Base-by-base conservation (phyloP, 1,140 invertebrate genomes). In the Gonioctena quinquepunctata region DNA sequence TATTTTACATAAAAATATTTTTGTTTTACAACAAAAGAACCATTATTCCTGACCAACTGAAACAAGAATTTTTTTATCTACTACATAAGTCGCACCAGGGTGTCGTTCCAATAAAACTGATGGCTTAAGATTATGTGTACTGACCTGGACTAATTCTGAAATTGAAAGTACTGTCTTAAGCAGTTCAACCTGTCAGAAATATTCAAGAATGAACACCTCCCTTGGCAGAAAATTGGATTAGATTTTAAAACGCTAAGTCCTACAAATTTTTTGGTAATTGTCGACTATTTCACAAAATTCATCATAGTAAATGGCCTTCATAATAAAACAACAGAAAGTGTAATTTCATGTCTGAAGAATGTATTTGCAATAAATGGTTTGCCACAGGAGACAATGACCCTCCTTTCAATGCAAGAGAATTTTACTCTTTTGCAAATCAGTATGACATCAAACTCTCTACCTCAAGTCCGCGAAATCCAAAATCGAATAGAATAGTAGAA, bases 361-460 rank as follows among this genome's bases (percentile, higher is more conserved):
- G n/a, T n/a, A n/a, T n/a, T n/a, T n/a, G n/a, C n/a, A n/a, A n/a
- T n/a, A n/a, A n/a, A n/a, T n/a, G n/a, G n/a, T n/a, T n/a, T n/a
- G n/a, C n/a, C n/a, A n/a, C n/a, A n/a, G n/a, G 80, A 0, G 86
- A 88, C 73, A 82, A 84, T 74, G 83, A 80, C 25, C 80, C 83
- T 4, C 79, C 84, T 49, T 87, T 86, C 71, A 78, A 74, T 3
- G 83, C 80, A 13, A 54, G 71, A 52, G 77, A 84, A 72, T 86
- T 86, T 70, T 59, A 69, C 71, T 28, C 68, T 1, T 87, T 87
- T 76, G 59, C 79, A 26, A 70, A 56, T 56, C 33, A 76, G 61
- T 84, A 84, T 78, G 78, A 80, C 6, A 83, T 86, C 62, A 63
- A 77, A 26, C 79, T 82, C 22, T 65, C 77, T 52, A 80, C 78